Evolutionary conservation across 2,888 invertebrate genomes (phyloP).

Genomic region (Phragmatobia fuliginosa): DNA sequence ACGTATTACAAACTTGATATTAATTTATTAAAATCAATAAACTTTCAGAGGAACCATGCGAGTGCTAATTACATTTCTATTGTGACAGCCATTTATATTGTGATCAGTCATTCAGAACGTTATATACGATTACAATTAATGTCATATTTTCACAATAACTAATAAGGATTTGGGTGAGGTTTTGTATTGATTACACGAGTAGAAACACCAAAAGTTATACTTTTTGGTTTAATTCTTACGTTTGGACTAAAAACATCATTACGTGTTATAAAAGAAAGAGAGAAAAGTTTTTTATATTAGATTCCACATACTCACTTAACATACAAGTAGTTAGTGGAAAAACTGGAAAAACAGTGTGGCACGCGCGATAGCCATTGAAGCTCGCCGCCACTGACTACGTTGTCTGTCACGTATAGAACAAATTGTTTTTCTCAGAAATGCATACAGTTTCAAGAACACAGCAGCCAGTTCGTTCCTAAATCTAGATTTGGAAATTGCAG

Average conservation of each 20-base stretch:
- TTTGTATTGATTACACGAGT: slow-evolving; percentile 57
- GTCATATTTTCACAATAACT: slow-evolving; percentile 69
- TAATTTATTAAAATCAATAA: slow-evolving; percentile 75
- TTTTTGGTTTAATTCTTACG: slow-evolving; percentile 48
- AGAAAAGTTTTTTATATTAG: neutral
- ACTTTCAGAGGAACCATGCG: slow-evolving; percentile 51
- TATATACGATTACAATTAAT: slow-evolving; percentile 66
- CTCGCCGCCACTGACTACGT: slow-evolving; percentile 56
- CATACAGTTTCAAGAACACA: slow-evolving; percentile 70
- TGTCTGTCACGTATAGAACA: slow-evolving; percentile 74
- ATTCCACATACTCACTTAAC: neutral
- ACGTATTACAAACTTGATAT: slow-evolving; percentile 62
- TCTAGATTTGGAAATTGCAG: slow-evolving; percentile 77
- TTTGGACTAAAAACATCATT: slow-evolving; percentile 53
- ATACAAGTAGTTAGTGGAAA: slow-evolving; percentile 48
- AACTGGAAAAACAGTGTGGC: slow-evolving; percentile 65
- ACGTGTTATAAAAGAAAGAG: slow-evolving; percentile 36
- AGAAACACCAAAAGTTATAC: slow-evolving; percentile 32
- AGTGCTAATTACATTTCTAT: slow-evolving; percentile 67
- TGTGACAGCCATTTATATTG: slow-evolving; percentile 67
- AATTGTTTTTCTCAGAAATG: slow-evolving; percentile 73
- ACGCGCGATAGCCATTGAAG: slow-evolving; percentile 69
- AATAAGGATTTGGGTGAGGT: slow-evolving; percentile 55
- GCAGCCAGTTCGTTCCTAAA: slow-evolving; percentile 67
- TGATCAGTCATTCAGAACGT: slow-evolving; percentile 63